Percentiles rank a stretch among this genome's conserved stretches.
Conservation (phyloP, 2,113 vertebrate genomes). For the Dicentrarchus labrax region DNA sequence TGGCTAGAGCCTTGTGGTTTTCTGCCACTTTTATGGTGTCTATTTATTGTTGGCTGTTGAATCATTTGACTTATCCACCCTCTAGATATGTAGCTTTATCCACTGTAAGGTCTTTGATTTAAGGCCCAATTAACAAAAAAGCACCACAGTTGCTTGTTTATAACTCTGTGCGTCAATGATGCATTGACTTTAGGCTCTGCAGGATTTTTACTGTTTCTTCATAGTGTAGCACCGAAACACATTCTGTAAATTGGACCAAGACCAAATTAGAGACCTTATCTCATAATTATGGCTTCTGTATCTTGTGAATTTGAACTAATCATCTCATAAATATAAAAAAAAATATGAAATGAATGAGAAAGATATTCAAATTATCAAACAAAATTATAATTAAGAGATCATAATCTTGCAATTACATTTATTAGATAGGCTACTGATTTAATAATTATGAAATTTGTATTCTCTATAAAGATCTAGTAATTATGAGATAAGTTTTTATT, state of each 20-base stretch:
- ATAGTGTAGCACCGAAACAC: background rate
- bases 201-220: constrained; percentile 5
- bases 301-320: background rate
- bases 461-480: constrained; percentile 1
- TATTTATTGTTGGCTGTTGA: constrained; percentile 67
- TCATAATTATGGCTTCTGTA: background rate
- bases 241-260: background rate
- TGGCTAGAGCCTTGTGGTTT: constrained; percentile 34
- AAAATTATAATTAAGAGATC: background rate
- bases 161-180: constrained; percentile 51
- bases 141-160: constrained; percentile 68
- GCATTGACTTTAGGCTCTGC: constrained; percentile 37
- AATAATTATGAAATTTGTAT: constrained; percentile 16
- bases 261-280: background rate
- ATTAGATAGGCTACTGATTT: constrained; percentile 38
- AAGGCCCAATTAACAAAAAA: constrained; percentile 79
- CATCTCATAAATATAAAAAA: background rate
- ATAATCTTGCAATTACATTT: constrained; percentile 24
- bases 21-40: constrained; percentile 61
- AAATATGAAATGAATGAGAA: constrained; percentile 9
- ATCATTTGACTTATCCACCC: constrained; percentile 54
- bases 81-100: constrained; percentile 53
- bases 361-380: constrained; percentile 6
- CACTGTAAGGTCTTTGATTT: constrained; percentile 73
- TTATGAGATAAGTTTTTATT: constrained; percentile 1